Percentiles rank a stretch among this genome's conserved stretches.
Conservation (phyloP, 2,888 invertebrate genomes). For the Drosophila multiciliata region DNA sequence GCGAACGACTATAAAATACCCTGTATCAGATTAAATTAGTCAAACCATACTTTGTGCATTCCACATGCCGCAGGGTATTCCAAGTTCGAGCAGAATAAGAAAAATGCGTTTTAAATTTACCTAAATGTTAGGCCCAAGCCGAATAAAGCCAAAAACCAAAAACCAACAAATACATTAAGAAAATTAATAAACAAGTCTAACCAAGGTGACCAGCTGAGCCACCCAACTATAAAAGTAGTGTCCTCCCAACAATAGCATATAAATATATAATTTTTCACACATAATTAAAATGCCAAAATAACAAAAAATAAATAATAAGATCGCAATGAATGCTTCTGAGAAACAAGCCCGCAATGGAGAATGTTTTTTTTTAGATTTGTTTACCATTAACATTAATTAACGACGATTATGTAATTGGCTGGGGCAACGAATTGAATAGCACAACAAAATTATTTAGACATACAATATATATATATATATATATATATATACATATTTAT, state of each 20-base stretch:
- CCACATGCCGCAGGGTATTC: constrained; percentile 17
- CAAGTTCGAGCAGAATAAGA: background rate
- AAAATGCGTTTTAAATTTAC: constrained; percentile 12
- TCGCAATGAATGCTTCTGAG: constrained; percentile 41
- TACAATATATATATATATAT: constrained; percentile 13
- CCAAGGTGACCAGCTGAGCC: constrained; percentile 15
- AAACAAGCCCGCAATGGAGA: constrained; percentile 22
- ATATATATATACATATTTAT: constrained; percentile 31
- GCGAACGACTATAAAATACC: constrained; percentile 54
- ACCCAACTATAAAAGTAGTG: constrained; percentile 9
- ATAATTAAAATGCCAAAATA: constrained; percentile 18
- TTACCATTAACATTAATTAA: constrained; percentile 67
- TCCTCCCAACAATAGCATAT: constrained; percentile 1
- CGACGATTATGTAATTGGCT: constrained; percentile 9
- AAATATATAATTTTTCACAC: background rate
- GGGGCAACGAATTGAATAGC: constrained; percentile 7
- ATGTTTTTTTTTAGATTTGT: constrained; percentile 66
- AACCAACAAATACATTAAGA: background rate
- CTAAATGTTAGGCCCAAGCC: constrained; percentile 16
- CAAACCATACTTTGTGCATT: constrained; percentile 7
- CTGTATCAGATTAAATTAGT: constrained; percentile 23
- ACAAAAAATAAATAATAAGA: constrained; percentile 5
- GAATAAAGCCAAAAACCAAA: constrained; percentile 27
- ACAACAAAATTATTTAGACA: constrained; percentile 5
- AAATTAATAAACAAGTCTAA: constrained; percentile 3